A percentile compares a stretch with the other conserved stretches of the same genome.
These are phyloP conservation scores for Orientallactaga bullata DNA, from an alignment of 2,113 vertebrate species.

Conservation along the genomic window DNA sequence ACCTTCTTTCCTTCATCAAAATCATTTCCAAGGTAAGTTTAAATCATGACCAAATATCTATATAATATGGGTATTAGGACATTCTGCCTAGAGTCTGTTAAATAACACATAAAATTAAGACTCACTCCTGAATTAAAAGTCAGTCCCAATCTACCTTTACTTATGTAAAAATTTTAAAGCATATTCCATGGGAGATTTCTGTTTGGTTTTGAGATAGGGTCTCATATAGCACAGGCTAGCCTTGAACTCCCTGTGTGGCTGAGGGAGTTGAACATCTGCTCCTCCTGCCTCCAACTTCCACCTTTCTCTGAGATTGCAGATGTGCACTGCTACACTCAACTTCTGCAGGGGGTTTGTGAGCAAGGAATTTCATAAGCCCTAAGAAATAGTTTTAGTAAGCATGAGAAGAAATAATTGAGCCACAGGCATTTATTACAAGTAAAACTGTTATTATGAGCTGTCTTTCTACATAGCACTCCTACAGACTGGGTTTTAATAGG, in stretches of 20 bases:
- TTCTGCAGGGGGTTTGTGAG: not conserved
- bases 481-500: not conserved
- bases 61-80: conserved; percentile 22
- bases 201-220: not conserved
- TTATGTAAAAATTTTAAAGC: conserved; percentile 46
- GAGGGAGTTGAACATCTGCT: not conserved
- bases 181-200: not conserved
- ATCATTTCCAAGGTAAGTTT: conserved; percentile 58
- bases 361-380: conserved; percentile 31
- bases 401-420: conserved; percentile 44
- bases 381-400: conserved; percentile 34
- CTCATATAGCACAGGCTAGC: not conserved
- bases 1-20: not conserved
- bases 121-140: conserved; percentile 51
- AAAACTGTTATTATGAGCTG: conserved; percentile 29
- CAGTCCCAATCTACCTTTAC: conserved; percentile 39
- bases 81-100: conserved; percentile 58
- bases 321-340: not conserved
- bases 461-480: not conserved
- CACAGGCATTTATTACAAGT: not conserved
- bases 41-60: conserved; percentile 61
- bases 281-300: not conserved
- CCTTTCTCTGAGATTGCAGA: not conserved
- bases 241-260: not conserved
- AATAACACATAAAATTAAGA: conserved; percentile 78